Conservation (phyloP, 2,797 vertebrate species). For the Chrysocyon brachyurus region DNA sequence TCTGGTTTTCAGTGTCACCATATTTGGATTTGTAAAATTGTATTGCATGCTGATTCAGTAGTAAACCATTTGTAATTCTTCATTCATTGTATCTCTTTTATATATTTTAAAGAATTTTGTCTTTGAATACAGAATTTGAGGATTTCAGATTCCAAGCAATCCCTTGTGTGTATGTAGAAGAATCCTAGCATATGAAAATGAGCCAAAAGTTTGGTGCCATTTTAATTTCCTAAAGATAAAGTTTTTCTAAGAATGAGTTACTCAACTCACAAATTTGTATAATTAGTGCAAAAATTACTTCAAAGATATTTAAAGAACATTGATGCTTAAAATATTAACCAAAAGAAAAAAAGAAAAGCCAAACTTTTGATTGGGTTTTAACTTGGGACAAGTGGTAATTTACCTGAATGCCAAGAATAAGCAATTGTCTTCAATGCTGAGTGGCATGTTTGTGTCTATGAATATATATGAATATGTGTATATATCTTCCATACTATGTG, state of each 20-base stretch:
- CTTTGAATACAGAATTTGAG: conserved; percentile 45
- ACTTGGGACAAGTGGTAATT: background rate
- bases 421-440: background rate
- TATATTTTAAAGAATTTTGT: background rate
- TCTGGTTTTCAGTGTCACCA: background rate
- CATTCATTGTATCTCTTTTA: background rate
- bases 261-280: conserved; percentile 20
- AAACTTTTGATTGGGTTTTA: conserved; percentile 27
- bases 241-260: conserved; percentile 31
- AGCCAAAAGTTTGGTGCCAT: conserved; percentile 41
- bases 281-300: conserved; percentile 6
- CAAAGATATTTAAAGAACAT: conserved; percentile 33
- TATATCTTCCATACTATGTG: background rate
- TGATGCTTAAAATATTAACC: background rate
- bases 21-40: background rate
- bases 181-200: background rate
- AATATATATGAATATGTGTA: background rate
- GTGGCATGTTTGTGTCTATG: background rate
- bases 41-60: background rate
- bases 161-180: conserved; percentile 33
- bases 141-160: background rate
- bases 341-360: background rate
- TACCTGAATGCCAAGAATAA: conserved; percentile 29
- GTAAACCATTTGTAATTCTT: background rate
- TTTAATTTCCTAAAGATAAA: conserved; percentile 45